Evolutionary conservation across 2,797 vertebrate species (phyloP), one percentile per base, ranked within the genome.

Genomic region (Ptychadena robeensis): DNA sequence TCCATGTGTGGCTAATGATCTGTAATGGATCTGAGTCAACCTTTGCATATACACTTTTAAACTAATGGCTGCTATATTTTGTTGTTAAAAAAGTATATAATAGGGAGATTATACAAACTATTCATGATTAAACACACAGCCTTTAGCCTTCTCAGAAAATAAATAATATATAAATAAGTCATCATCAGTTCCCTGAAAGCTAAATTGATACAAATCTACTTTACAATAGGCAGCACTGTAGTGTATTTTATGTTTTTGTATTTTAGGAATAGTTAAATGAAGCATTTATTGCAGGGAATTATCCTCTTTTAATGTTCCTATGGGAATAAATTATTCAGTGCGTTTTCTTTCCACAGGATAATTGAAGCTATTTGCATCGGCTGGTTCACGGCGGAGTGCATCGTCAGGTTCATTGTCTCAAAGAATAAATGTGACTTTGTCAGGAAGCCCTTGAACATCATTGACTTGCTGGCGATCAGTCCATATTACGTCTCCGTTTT

Each of bases 311-410:
- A 48, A 72, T 71, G 32, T 70, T 35, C 2, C 63, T 69, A 70
- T 72, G 27, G 87, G 85, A 87, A 80, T 91, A 89, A 93, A 91
- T 87, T 79, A 73, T 87, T 92, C 85, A 87, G 88, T 86, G 79
- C 72, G 85, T 85, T 88, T 93, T 93, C 87, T 90, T 89, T 89
- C 86, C 86, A 88, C 92, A 99, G 98, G 96, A 96, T 98, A 89
- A 97, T 99, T 89, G 98, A 99, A 94, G 96, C 98, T 0, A 96
- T 99, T 90, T 99, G 98, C 90, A 99, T 99, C 73, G 97, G 98
- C 88, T 99, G 98, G 98, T 99, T 99, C 89, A 99, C 98, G 31
- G 97, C 97, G 7, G 98, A 99, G 91, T 99, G 97, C 93, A 95
- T 96, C 68, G 93, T 98, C 89, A 96, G 98, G 87, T 99, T 99